phyloP scores from a whole-genome alignment of 2,113 vertebrate genomes.

The Barnardius zonarius region DNA sequence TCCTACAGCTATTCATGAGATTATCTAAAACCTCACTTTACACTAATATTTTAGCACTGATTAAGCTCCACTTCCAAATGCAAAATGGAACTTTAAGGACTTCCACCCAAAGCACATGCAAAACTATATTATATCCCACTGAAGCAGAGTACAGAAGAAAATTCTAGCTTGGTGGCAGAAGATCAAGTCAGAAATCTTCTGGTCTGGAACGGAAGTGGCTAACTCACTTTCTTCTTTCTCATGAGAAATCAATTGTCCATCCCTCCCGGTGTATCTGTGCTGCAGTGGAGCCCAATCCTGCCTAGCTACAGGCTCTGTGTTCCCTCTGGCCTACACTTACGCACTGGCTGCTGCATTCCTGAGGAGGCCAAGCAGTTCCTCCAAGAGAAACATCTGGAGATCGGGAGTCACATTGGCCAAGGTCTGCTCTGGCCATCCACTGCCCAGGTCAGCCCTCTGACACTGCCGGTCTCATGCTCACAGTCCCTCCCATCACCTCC shows the following conservation, averaged over 20 bases:
- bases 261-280: fast-evolving
- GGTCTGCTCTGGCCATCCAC: background rate
- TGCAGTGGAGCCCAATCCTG: background rate
- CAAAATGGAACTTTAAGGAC: background rate
- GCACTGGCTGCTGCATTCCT: background rate
- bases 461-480: too few relatives aligned
- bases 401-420: background rate
- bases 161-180: background rate
- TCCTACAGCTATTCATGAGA: background rate
- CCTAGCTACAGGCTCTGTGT: background rate
- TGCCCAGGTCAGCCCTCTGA: background rate
- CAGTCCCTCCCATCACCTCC: background rate
- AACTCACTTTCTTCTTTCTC: background rate
- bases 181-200: background rate
- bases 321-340: background rate
- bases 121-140: background rate
- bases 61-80: background rate
- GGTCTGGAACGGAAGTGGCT: background rate
- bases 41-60: background rate
- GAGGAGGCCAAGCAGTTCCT: background rate
- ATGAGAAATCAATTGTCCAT: background rate
- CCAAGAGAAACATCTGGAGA: background rate
- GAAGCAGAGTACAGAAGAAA: background rate
- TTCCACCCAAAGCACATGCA: background rate
- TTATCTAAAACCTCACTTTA: background rate